Percentiles rank a stretch among this genome's conserved stretches.
Evolutionary conservation across 2,797 vertebrate species (phyloP).

Genomic region (Merluccius polli): DNA sequence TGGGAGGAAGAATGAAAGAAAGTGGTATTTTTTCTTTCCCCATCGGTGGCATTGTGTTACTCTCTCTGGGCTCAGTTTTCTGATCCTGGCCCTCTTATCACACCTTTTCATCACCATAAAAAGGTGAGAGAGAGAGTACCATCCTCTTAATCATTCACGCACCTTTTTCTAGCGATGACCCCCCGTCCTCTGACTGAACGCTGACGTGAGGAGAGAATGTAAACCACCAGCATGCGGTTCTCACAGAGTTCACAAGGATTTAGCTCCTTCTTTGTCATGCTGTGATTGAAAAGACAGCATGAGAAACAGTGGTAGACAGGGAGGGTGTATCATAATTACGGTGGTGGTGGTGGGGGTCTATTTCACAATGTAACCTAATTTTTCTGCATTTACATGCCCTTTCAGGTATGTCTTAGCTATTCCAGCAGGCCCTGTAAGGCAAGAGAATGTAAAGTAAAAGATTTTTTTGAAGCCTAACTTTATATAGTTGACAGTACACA

Average conservation of each 20-base stretch:
- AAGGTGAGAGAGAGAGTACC: neutral
- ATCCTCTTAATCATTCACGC: neutral
- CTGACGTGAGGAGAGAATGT: neutral
- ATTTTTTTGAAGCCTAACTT: neutral
- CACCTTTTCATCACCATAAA: no score
- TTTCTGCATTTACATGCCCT: neutral
- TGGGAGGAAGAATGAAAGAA: no score
- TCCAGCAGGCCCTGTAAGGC: neutral
- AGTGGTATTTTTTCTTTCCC: no score
- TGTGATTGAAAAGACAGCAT: neutral
- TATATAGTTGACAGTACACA: neutral
- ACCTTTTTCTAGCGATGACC: neutral
- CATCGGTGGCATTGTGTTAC: neutral
- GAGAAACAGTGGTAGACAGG: neutral
- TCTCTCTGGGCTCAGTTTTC: neutral
- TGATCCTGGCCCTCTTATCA: no score
- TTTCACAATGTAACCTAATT: neutral
- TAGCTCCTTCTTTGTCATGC: neutral
- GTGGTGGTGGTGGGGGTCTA: no score
- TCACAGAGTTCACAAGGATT: neutral
- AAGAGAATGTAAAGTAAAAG: neutral
- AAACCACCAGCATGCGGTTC: no score
- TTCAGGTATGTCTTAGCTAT: neutral
- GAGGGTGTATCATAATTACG: no score
- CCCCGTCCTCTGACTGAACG: neutral